These are phyloP conservation scores for Neostethus bicornis DNA, from an alignment of 2,797 vertebrate genomes.

Conservation along the genomic window DNA sequence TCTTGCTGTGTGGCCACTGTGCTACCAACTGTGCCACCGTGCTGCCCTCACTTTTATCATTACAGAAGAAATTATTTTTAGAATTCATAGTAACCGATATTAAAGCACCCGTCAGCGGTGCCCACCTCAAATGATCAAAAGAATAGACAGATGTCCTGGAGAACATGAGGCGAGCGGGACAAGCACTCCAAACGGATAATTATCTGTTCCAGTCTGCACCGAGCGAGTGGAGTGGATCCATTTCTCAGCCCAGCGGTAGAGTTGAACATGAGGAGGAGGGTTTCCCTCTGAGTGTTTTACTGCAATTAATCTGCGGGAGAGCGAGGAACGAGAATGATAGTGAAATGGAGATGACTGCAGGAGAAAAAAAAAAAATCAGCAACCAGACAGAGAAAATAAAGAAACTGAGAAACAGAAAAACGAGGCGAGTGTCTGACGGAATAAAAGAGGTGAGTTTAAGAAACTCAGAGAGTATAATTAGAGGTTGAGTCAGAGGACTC, in stretches of 20 bases:
- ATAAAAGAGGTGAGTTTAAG: slow-evolving; percentile 38
- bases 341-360: not conserved
- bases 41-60: too few relatives aligned
- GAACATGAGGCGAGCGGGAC: too few relatives aligned
- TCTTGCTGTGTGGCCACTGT: too few relatives aligned
- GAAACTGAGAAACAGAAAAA: slow-evolving; percentile 16
- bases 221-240: slow-evolving; percentile 40
- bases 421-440: slow-evolving; percentile 23
- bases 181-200: slow-evolving; percentile 25
- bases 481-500: slow-evolving; percentile 65
- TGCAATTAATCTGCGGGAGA: slow-evolving; percentile 66
- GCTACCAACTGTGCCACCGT: too few relatives aligned
- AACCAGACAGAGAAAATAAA: slow-evolving; percentile 27
- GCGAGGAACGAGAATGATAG: slow-evolving; percentile 24
- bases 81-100: too few relatives aligned
- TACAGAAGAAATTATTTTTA: too few relatives aligned
- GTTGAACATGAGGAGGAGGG: slow-evolving; percentile 38
- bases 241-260: slow-evolving; percentile 38
- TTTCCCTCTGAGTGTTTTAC: slow-evolving; percentile 52
- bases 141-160: too few relatives aligned
- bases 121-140: too few relatives aligned
- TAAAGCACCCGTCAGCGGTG: too few relatives aligned
- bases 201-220: slow-evolving; percentile 15
- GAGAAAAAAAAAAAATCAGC: slow-evolving; percentile 10
- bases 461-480: slow-evolving; percentile 58